phyloP scores from a whole-genome alignment of 2,888 invertebrate species.

The Diogma glabrata region DNA sequence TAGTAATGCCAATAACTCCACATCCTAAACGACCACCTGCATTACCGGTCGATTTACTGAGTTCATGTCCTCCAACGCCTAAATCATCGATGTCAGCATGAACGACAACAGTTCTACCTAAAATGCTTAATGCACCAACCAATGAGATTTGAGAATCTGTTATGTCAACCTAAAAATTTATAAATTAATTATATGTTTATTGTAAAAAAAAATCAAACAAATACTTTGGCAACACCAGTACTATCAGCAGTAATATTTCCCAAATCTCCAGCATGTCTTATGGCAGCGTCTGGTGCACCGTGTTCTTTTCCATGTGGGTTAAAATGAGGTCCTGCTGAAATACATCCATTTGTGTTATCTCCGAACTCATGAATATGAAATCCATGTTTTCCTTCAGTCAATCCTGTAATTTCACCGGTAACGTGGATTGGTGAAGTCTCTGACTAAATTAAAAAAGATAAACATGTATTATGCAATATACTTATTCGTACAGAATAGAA shows the following conservation, averaged over 20 bases:
- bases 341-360: constrained; percentile 90
- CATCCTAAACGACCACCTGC: constrained; percentile 66
- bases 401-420: constrained; percentile 70
- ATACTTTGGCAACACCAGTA: constrained; percentile 50
- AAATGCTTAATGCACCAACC: constrained; percentile 58
- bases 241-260: constrained; percentile 64
- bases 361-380: constrained; percentile 97
- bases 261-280: constrained; percentile 83
- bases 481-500: no score
- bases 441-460: not conserved
- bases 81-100: constrained; percentile 91
- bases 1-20: constrained; percentile 35
- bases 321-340: constrained; percentile 90
- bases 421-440: constrained; percentile 48
- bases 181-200: not conserved
- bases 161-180: constrained; percentile 39
- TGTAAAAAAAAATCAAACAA: not conserved
- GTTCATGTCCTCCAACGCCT: constrained; percentile 83
- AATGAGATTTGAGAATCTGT: constrained; percentile 52
- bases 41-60: constrained; percentile 89
- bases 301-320: constrained; percentile 75
- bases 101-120: constrained; percentile 79
- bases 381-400: constrained; percentile 53
- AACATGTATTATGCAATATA: no score
- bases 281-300: constrained; percentile 60